Base-by-base conservation (phyloP, 2,888 invertebrate genomes). In the Eustalomyia histrio region DNA sequence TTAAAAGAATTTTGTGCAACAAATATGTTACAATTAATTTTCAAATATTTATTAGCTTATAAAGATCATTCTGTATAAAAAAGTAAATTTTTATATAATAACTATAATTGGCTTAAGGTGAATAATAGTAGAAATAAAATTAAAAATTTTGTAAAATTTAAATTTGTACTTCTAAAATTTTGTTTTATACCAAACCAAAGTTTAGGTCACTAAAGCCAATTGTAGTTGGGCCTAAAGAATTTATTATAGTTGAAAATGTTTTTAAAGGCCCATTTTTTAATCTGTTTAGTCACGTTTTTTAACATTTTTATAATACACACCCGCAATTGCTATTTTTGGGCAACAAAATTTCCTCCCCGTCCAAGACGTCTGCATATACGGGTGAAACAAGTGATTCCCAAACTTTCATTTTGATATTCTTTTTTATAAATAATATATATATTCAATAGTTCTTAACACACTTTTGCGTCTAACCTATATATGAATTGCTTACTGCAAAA, bases 241-340 rank as follows among this genome's bases (percentile, higher is more conserved):
- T 24, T 58, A 12, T 71, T 65, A 65, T 65, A 60, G 55, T 65
- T 21, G 4, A 57, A 57, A n/a, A 21, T 35, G 10, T 16, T 55
- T 61, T 72, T 82, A 64, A 64, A 76, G 64, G 80, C 83, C 69
- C 81, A 83, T 72, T 76, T 29, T 52, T 82, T 83, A 82, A 81
- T 80, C 79, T 83, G 79, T 84, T 83, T 85, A 89, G 90, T 89
- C 89, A 89, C 89, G 89, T 89, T 87, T 90, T n/a, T 88, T 88
- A 89, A 84, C 88, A 89, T 90, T 89, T 89, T 88, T 89, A 86
- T 85, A 87, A 88, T 86, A 87, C 87, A 82, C 82, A 82, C 82
- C 79, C 82, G 72, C 79, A 76, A 76, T 64, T 60, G 80, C 86
- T 87, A 86, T 88, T 83, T 83, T 75, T 83, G 80, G 86, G 83